Base-by-base conservation (phyloP, 1,140 invertebrate genomes). In the Drosophila ogumai region DNA sequence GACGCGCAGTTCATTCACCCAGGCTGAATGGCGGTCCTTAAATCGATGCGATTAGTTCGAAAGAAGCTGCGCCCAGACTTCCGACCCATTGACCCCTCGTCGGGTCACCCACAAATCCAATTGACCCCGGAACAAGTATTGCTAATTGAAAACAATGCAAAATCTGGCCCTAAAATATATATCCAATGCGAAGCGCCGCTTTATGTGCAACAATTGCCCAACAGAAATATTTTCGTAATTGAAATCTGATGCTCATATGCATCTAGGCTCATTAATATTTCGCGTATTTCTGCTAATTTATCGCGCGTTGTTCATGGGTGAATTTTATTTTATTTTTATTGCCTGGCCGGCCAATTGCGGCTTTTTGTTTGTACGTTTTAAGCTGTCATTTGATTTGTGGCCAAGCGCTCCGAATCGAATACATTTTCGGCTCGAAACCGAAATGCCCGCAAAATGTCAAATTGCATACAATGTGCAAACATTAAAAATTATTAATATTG, bases 381-480 rank as follows among this genome's bases (percentile, higher is more conserved):
- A 67, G 54, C 52, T 63, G 46, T 67, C 66, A 65, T 81, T 88
- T 75, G 65, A 90, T 84, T 88, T 90, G 84, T 63, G 84, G 73
- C 64, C 54, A 41, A 17, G 28, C 55, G 32, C 54, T 43, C 52
- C 36, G 68, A 69, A 71, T 80, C 47, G 54, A 77, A 88, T 78
- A 65, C 9, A 75, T 78, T 88, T 79, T 60, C 47, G 54, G 38
- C 0, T 44, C 28, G 43, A 65, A 67, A 74, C 77, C 82, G 40
- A 71, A 82, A 28, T 64, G 55, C 66, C 75, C 82, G 46, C 82
- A 66, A 75, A 86, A 82, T 78, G 75, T 87, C 79, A 87, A 79
- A 87, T 64, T 79, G 64, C 55, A 65, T 63, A 69, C 58, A 64
- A 82, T 68, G 71, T 80, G 71, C 40, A 60, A 68, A 50, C 36